These are phyloP conservation scores for Platysteira castanea DNA, from an alignment of 2,113 vertebrate species.

Conservation along the genomic window DNA sequence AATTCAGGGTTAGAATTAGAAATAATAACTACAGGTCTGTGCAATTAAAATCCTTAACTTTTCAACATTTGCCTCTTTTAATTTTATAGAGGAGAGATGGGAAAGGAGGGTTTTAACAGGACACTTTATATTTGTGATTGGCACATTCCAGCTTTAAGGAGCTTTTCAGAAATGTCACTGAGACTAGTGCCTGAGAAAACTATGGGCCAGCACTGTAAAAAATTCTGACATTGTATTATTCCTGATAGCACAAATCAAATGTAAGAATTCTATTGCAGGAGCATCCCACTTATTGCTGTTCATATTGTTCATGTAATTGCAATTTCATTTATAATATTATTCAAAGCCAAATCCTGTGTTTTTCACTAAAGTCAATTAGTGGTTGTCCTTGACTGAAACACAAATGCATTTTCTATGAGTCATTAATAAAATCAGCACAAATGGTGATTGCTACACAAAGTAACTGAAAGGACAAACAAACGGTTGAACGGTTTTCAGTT, in stretches of 20 bases:
- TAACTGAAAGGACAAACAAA: constrained; percentile 61
- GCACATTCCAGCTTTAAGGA: not conserved
- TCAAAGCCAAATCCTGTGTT: not conserved
- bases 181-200: not conserved
- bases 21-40: not conserved
- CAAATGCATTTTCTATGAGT: constrained; percentile 57
- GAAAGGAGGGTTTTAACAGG: not conserved
- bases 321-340: not conserved
- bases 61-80: not conserved
- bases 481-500: constrained; percentile 60
- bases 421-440: constrained; percentile 35
- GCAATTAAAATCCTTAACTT: not conserved
- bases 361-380: not conserved
- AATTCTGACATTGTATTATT: not conserved
- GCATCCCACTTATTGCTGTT: not conserved
- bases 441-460: constrained; percentile 35
- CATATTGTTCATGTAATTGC: not conserved
- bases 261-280: not conserved
- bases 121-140: not conserved
- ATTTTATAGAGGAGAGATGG: not conserved
- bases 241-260: not conserved
- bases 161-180: not conserved
- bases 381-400: not conserved
- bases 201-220: not conserved
- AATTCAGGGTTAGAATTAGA: not conserved